Evolutionary conservation across 2,797 vertebrate genomes (phyloP).

Genomic region (Bovichtus diacanthus): DNA sequence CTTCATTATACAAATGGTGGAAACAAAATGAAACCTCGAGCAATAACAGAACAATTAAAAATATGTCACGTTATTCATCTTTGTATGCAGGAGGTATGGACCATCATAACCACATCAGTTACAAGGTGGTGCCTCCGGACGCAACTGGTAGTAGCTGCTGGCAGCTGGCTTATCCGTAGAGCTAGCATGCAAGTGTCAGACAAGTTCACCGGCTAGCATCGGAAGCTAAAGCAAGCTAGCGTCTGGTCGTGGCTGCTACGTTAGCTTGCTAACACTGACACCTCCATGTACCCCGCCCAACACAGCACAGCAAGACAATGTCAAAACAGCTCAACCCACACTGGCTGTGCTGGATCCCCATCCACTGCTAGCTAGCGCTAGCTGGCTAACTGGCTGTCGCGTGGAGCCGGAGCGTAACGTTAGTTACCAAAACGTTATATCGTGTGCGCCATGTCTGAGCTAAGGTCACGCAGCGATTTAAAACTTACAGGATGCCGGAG

Average conservation of each 20-base stretch:
- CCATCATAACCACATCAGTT: background rate
- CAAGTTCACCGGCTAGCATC: constrained; percentile 45
- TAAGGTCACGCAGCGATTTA: constrained; percentile 72
- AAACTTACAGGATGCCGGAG: constrained; percentile 95
- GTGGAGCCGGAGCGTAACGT: background rate
- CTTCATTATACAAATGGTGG: background rate
- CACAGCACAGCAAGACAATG: constrained; percentile 44
- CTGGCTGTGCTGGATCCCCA: constrained; percentile 6
- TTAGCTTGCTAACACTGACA: constrained; percentile 37
- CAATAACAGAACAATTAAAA: background rate
- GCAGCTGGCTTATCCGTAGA: constrained; percentile 43
- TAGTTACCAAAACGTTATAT: constrained; percentile 22
- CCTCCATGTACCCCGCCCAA: constrained; percentile 58
- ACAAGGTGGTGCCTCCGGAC: constrained; percentile 5
- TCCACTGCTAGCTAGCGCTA: constrained; percentile 43
- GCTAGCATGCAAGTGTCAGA: constrained; percentile 48
- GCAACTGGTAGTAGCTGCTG: constrained; percentile 52
- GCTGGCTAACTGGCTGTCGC: constrained; percentile 20
- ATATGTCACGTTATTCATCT: background rate
- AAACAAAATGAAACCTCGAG: background rate
- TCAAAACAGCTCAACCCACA: constrained; percentile 43
- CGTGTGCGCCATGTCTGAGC: constrained; percentile 53
- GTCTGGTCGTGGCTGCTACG: constrained; percentile 7
- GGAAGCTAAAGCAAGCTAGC: constrained; percentile 52
- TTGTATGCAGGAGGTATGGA: background rate